Base-by-base conservation (phyloP, 2,888 invertebrate species). In the Rhagonycha lutea region DNA sequence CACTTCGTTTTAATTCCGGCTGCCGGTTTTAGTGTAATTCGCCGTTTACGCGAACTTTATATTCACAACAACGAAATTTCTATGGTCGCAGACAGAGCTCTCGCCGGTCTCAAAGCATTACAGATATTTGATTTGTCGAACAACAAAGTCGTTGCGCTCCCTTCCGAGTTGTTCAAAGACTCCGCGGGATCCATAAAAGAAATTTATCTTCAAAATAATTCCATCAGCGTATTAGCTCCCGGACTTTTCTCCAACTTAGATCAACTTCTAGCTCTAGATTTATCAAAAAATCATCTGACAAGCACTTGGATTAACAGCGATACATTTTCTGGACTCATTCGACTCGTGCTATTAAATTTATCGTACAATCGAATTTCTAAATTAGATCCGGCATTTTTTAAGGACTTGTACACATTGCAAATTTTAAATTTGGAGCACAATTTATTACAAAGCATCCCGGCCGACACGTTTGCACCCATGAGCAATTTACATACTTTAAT, bases 181-280 rank as follows among this genome's bases (percentile, higher is more conserved):
- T 92, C 93, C 83, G 90, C 92, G 70, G 92, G 92, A 79, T 92
- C 93, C 78, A 93, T 97, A 83, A 95, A 94, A 88, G 96, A 97
- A 89, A 93, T 97, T 84, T 94, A 96, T 88, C 89, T 97, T 86
- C 95, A 96, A 88, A 97, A 97, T 88, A 97, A 97, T 90, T 95
- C 96, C 23, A 94, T 98, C 83, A 94, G 94, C 86, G 94, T 94
- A 65, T 90, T 97, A 80, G 94, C 96, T 80, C 95, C 96, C 0
- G 94, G 94, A 81, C 90, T 97, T 72, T 95, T 98, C 85, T 92
- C 94, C n/a, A 94, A 95, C 86, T 89, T 97, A 81, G 94, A 94
- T 83, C 95, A 94, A 85, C 89, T 98, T 81, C 91, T 94, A 82
- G 93, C 94, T 1, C 88, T 97, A 80, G 96, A 97, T 88, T 88